Base-by-base conservation (phyloP, 2,113 vertebrate species). In the Gallinago undulata region DNA sequence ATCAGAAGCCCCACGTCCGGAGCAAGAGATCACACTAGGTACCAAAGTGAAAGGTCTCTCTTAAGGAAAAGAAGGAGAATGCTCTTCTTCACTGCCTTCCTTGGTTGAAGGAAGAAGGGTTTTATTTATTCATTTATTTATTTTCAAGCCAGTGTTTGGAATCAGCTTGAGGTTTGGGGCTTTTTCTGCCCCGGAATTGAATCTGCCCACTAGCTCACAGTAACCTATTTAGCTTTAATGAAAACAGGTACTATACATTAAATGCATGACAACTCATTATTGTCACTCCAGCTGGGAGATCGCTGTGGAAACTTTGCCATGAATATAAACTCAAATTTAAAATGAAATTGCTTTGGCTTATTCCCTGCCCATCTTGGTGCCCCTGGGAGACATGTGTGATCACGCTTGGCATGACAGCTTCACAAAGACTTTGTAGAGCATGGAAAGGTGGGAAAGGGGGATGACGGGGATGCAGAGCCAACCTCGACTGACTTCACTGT, bases 291-390 rank as follows among this genome's bases (percentile, higher is more conserved):
- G 90, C 83, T 82, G 92, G 33, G 85, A 92, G 64, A 93, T 28
- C 0, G 0, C 88, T 59, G 64, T 39, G 69, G 37, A 87, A 92
- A 92, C 82, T 85, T 51, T 41, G 30, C 56, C 25, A 13, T 39
- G 68, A 78, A 86, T 64, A 84, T 45, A 75, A 84, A 95, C 56
- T 79, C 53, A 59, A 50, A 90, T 77, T 55, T 77, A 22, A 93
- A 85, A 85, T n/a, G 33, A 81, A 96, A 96, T 72, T 82, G 39
- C 66, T 75, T 87, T 75, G 62, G 47, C 73, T 90, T 92, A 81
- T 94, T 30, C 73, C 86, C 35, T 77, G 85, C 22, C 68, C 72
- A 39, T 83, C 51, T 90, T 43, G 25, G 60, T 33, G 82, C 66
- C 55, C 50, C 87, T 30, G 39, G 19, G 47, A 82, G 43, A 55